Base-by-base conservation (phyloP, 2,888 invertebrate genomes). In the Mythimna impura region DNA sequence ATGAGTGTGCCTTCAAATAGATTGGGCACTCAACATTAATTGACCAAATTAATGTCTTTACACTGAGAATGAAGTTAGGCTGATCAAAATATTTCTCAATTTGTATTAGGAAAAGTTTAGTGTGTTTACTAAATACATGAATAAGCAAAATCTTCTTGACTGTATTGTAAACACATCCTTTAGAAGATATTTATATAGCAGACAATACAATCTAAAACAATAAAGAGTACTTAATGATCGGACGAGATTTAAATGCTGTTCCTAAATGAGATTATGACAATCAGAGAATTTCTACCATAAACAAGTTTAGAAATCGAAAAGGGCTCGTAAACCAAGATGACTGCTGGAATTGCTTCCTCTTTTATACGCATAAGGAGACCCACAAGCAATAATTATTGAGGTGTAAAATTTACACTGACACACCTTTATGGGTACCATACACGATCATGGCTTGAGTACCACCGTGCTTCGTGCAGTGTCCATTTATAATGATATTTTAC, bases 381-480 rank as follows among this genome's bases (percentile, higher is more conserved):
- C 87, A 86, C 89, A 84, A 87, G 88, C 86, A 88, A 90, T 94
- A 94, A 94, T 94, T 93, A 94, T 91, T 89, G 90, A 91, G 88
- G 91, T 92, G 91, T 93, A 92, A 94, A 94, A 93, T 94, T 92
- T 92, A 93, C 91, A 91, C 91, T 91, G 93, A 93, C 93, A 93
- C 81, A 88, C 90, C 89, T 92, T 92, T 92, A 92, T 90, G 85
- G 89, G 83, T 66, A 80, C 81, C 89, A 89, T 90, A 88, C 76
- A 80, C 76, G 73, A 76, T 71, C 80, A 72, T 83, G 71, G 52
- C 43, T 61, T 55, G 74, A 86, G 87, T 84, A 36, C 30, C 50
- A 64, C 34, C 25, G n/a, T n/a, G 9, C 25, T 82, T 85, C 82
- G 58, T 40, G 40, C 61, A 84, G 73, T 55, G 60, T 80, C 88